A percentile compares a stretch with the other conserved stretches of the same genome.
phyloP scores from a whole-genome alignment of 2,797 vertebrate species.

The Microctenopoma stevenorrisi region DNA sequence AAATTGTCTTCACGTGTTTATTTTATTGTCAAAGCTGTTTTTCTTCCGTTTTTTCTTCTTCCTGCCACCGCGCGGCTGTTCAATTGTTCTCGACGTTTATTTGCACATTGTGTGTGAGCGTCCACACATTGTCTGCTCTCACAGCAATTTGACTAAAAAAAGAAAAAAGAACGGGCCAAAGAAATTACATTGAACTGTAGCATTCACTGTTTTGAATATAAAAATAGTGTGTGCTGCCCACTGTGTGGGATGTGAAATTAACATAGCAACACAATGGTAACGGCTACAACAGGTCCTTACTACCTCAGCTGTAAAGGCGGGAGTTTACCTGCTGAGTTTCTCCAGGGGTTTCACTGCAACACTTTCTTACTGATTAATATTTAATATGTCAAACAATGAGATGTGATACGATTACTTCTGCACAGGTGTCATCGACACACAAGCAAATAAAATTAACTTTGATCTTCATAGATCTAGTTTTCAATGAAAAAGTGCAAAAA shows the following conservation, averaged over 20 bases:
- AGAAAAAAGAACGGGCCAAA: neutral
- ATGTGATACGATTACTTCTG: too few relatives aligned
- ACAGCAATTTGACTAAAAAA: neutral
- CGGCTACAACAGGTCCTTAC: neutral
- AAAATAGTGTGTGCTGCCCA: neutral
- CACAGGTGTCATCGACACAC: too few relatives aligned
- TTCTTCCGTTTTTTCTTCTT: neutral
- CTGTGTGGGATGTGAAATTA: neutral
- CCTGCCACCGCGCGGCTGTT: neutral
- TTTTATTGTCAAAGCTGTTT: neutral
- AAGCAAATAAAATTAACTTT: too few relatives aligned
- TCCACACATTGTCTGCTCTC: slow-evolving; percentile 1
- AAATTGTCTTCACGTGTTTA: neutral
- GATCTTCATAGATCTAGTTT: too few relatives aligned
- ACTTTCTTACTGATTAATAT: too few relatives aligned
- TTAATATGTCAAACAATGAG: too few relatives aligned
- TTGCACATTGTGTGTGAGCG: neutral
- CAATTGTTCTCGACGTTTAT: neutral
- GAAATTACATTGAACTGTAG: neutral
- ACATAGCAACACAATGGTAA: neutral
- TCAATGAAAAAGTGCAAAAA: too few relatives aligned
- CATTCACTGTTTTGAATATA: neutral
- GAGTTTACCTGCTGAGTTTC: neutral
- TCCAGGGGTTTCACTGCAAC: neutral
- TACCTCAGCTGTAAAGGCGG: neutral